A percentile compares a stretch with the other conserved stretches of the same genome.
These are phyloP conservation scores for Chelonoidis abingdonii DNA, from an alignment of 2,113 vertebrate genomes.

Conservation along the genomic window DNA sequence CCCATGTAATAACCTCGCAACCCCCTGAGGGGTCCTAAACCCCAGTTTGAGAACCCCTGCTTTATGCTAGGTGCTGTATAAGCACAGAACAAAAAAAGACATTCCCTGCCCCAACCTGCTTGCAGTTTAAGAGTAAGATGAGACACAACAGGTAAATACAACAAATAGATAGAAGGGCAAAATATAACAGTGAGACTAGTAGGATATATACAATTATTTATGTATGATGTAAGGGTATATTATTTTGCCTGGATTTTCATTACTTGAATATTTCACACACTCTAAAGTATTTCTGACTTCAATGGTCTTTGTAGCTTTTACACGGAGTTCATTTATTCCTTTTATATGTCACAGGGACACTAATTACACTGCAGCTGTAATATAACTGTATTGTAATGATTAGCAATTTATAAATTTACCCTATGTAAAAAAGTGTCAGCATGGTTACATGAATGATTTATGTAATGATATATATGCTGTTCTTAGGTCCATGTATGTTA, in stretches of 20 bases:
- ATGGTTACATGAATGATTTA: constrained; percentile 56
- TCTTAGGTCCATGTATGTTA: constrained; percentile 58
- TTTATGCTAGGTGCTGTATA: background rate
- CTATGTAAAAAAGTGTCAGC: constrained; percentile 52
- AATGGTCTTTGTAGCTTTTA: fast-evolving
- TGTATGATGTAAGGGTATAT: background rate
- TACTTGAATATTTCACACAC: background rate
- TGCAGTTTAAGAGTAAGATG: background rate
- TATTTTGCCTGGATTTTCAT: background rate
- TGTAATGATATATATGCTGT: constrained; percentile 61
- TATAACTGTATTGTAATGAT: constrained; percentile 31
- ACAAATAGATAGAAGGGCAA: background rate
- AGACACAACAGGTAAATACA: background rate
- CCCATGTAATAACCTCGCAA: too few relatives aligned
- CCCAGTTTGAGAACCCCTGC: too few relatives aligned
- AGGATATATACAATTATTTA: background rate
- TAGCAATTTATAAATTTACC: constrained; percentile 26
- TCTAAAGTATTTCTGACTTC: background rate
- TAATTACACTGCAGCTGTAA: background rate
- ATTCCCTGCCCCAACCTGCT: background rate
- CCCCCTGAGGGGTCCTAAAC: too few relatives aligned
- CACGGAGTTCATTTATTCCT: background rate
- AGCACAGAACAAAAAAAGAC: background rate
- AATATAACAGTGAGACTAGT: background rate
- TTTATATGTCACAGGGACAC: background rate